These are phyloP conservation scores for Megatriorchis doriae DNA, from an alignment of 2,113 vertebrate species.

Conservation along the genomic window DNA sequence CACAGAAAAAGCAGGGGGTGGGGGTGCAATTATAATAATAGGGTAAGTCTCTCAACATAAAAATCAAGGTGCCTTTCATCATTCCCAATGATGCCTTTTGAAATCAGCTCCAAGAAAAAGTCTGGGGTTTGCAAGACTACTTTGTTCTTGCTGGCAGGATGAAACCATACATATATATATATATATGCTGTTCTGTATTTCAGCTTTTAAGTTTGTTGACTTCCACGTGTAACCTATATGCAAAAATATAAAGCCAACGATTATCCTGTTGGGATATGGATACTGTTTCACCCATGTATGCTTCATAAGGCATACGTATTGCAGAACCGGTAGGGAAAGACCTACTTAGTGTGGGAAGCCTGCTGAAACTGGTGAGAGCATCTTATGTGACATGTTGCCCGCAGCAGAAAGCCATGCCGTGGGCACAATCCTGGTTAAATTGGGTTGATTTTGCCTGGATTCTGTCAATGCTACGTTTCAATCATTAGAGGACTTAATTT, in stretches of 20 bases:
- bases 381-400: not conserved
- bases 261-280: not conserved
- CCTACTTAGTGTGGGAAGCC: not conserved
- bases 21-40: not conserved
- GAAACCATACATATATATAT: not conserved
- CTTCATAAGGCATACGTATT: not conserved
- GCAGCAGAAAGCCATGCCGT: not conserved
- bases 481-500: not conserved
- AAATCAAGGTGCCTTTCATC: not conserved
- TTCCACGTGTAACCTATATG: not conserved
- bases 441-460: not conserved
- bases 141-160: not conserved
- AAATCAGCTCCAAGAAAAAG: not conserved
- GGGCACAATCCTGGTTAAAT: not conserved
- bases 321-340: not conserved
- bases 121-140: not conserved
- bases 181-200: not conserved
- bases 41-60: not conserved
- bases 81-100: not conserved
- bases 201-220: not conserved
- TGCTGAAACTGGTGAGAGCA: not conserved
- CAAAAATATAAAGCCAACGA: not conserved
- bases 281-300: not conserved
- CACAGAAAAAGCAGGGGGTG: not conserved
- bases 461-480: not conserved